phyloP scores from a whole-genome alignment of 2,888 invertebrate genomes.

The Philonicus albiceps region DNA sequence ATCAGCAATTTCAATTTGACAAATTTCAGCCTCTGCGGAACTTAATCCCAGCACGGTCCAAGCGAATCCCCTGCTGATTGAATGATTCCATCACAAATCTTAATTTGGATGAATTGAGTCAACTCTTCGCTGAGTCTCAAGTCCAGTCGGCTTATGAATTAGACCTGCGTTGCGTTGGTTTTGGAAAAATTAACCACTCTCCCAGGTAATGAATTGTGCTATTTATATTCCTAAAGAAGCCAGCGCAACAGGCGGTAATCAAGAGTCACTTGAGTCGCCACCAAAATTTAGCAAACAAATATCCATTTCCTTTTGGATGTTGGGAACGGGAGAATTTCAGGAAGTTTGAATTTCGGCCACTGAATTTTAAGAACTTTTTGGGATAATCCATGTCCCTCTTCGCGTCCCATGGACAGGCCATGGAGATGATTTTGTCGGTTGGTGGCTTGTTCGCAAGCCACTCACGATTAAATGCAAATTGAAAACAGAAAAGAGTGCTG shows the following conservation, averaged over 20 bases:
- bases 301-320: neutral
- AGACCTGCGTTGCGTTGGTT: neutral
- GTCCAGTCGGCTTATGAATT: neutral
- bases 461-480: constrained; percentile 27
- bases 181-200: neutral
- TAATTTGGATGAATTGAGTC: neutral
- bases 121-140: neutral
- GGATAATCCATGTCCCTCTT: neutral
- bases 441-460: neutral
- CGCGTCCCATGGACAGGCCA: neutral
- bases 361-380: neutral
- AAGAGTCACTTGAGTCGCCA: neutral
- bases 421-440: neutral
- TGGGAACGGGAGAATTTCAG: neutral
- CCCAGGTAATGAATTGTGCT: neutral
- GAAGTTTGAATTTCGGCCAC: neutral
- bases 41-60: neutral
- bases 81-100: neutral
- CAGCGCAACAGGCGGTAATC: neutral
- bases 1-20: constrained; percentile 11
- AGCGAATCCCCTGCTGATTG: neutral
- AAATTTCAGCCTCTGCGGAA: neutral
- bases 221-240: neutral
- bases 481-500: neutral
- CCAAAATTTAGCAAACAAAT: neutral